Evolutionary conservation across 2,888 invertebrate species (phyloP).

Genomic region (Pseudoips prasinana): DNA sequence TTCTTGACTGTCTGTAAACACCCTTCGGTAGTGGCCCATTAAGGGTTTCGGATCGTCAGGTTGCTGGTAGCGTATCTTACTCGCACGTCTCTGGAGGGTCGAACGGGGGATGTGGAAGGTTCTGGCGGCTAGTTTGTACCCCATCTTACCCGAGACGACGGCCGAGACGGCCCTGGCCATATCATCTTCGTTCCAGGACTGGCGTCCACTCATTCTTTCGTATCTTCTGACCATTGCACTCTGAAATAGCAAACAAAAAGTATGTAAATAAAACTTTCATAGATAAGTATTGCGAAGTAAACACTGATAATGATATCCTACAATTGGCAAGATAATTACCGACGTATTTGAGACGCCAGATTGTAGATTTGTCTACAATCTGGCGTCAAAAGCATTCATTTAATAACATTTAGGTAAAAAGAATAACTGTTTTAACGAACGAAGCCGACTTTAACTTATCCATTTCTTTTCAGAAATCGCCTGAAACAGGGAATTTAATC

Average conservation of each 20-base stretch:
- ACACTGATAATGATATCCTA: slow-evolving; percentile 3
- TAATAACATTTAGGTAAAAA: no score
- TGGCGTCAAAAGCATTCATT: no score
- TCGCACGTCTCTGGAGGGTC: slow-evolving; percentile 72
- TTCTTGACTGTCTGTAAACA: slow-evolving; percentile 75
- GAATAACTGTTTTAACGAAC: no score
- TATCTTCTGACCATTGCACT: slow-evolving; percentile 76
- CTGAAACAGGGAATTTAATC: no score
- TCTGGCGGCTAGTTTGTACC: slow-evolving; percentile 73
- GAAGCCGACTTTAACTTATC: no score
- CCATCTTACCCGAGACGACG: slow-evolving; percentile 77
- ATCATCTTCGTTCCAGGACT: slow-evolving; percentile 76
- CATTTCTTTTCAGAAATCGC: no score
- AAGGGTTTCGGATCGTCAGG: slow-evolving; percentile 71
- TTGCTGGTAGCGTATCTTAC: slow-evolving; percentile 70
- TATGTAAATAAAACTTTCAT: slow-evolving; percentile 4
- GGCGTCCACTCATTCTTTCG: slow-evolving; percentile 77
- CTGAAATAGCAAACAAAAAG: slow-evolving; percentile 47
- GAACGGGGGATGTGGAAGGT: slow-evolving; percentile 77
- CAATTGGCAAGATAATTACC: slow-evolving; percentile 4
- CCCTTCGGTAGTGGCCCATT: slow-evolving; percentile 75
- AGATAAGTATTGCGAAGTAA: no score
- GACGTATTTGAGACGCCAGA: slow-evolving; percentile 11
- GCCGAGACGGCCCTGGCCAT: slow-evolving; percentile 78
- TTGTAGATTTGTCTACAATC: no score